These are phyloP conservation scores for Mnemiopsis leidyi DNA, from an alignment of 37 sponge, comb jelly and placozoan species.

Conservation along the genomic window DNA sequence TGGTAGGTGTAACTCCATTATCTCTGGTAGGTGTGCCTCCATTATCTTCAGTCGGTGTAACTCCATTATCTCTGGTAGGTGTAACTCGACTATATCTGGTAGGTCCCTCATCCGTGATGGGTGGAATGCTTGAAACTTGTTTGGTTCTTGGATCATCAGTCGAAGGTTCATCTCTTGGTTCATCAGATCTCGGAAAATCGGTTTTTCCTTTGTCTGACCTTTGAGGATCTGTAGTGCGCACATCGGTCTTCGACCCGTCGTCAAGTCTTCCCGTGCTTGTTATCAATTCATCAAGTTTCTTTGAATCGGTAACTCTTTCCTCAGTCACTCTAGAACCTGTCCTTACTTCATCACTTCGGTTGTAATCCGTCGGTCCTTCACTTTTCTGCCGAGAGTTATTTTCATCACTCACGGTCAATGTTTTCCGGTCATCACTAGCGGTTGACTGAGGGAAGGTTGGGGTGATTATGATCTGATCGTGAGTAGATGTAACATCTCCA, in stretches of 20 bases:
- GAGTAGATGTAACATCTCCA: too few species aligned
- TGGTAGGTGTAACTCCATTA: too few species aligned
- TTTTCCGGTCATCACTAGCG: too few species aligned
- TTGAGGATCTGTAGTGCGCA: background rate
- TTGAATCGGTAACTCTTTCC: background rate
- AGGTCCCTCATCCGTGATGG: background rate
- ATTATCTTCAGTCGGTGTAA: background rate
- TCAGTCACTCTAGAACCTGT: background rate
- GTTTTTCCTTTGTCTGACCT: background rate
- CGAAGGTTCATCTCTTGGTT: background rate
- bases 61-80: too few species aligned
- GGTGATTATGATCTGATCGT: too few species aligned
- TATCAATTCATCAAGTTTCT: background rate
- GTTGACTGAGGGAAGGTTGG: too few species aligned
- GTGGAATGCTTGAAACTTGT: background rate
- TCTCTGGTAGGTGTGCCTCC: too few species aligned
- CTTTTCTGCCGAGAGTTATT: too few species aligned
- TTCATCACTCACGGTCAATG: too few species aligned
- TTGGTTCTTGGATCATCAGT: background rate
- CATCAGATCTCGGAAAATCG: background rate
- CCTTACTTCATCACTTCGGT: background rate
- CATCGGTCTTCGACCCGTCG: background rate
- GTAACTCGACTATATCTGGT: background rate
- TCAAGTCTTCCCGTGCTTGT: background rate
- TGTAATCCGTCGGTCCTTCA: too few species aligned